Evolutionary conservation across 2,113 vertebrate genomes (phyloP), one percentile per base, ranked within the genome.

Genomic region (Oreochromis niloticus): DNA sequence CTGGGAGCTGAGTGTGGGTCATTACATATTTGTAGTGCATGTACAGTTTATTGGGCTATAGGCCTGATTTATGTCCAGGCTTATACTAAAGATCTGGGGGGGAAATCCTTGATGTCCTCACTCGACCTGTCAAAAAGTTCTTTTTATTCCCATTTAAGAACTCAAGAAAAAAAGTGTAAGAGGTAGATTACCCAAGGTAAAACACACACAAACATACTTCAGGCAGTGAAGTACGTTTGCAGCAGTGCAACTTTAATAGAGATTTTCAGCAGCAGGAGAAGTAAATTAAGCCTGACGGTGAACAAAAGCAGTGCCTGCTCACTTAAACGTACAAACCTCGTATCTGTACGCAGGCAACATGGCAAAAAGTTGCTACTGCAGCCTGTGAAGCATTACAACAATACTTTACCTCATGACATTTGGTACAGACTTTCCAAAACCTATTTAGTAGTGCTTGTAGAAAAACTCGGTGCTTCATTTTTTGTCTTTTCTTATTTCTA

Each of bases 341-440:
- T 46, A 16, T 73, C 41, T 73, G 2, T 11, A 7, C 0, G 4
- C 2, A 27, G 22, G 41, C 68, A 75, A 75, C 14, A 7, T 48
- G 39, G 2, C 3, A 30, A 46, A 46, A 46, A 4, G 1, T 73
- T 46, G 3, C 27, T 27, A 9, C 68, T 46, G 5, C 68, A 71
- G 36, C 7, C n/a, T 9, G 39, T 71, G 66, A 43, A 9, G 66
- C 39, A 43, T 73, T 46, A 27, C 22, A 13, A 27, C 68, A 73
- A 4, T 27, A 6, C 66, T 27, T 43, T 1, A 41, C 36, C 0
- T 0, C 19, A 4, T 0, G 10, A 66, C 57, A 0, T 41, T 5
- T 0, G 36, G 66, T 14, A 71, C 36, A 71, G n/a, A 71, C 12
- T 24, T 2, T 22, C 19, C 63, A 6, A 68, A n/a, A 39, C 2